A percentile compares a stretch with the other conserved stretches of the same genome.
Conservation (phyloP, 2,113 vertebrate species). For the Lepisosteus oculatus region DNA sequence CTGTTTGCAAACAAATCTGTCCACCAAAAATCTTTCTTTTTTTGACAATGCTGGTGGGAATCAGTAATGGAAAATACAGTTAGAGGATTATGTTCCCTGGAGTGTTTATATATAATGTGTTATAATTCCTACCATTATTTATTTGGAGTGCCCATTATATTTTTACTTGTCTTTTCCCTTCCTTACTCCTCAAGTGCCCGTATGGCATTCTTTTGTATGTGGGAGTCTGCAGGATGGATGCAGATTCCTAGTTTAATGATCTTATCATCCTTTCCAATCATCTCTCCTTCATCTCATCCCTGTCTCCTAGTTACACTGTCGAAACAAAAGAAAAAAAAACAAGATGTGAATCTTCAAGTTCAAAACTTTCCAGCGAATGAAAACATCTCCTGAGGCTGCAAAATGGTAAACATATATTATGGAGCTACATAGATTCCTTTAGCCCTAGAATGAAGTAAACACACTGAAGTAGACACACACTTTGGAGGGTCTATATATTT, state of each 20-base stretch:
- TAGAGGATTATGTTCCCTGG: background rate
- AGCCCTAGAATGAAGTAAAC: no score
- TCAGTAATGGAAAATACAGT: background rate
- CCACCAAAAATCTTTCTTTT: background rate
- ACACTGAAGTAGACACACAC: no score
- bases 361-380: no score
- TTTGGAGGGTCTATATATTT: background rate
- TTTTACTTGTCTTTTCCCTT: background rate
- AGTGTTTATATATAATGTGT: background rate
- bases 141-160: background rate
- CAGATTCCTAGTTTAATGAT: conserved; percentile 11
- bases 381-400: no score
- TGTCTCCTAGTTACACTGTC: background rate
- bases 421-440: no score
- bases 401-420: no score
- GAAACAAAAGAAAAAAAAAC: conserved; percentile 2
- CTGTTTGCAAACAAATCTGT: no score
- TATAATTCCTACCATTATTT: background rate
- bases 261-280: background rate
- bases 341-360: background rate
- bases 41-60: background rate
- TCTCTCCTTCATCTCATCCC: background rate
- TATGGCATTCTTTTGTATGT: conserved; percentile 10
- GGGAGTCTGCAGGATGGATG: background rate
- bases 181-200: background rate